Percentiles rank a stretch among this genome's conserved stretches.
Conservation (phyloP, 30 jellyfish, hydroid and myxozoan genomes). For the Aurelia aurita region DNA sequence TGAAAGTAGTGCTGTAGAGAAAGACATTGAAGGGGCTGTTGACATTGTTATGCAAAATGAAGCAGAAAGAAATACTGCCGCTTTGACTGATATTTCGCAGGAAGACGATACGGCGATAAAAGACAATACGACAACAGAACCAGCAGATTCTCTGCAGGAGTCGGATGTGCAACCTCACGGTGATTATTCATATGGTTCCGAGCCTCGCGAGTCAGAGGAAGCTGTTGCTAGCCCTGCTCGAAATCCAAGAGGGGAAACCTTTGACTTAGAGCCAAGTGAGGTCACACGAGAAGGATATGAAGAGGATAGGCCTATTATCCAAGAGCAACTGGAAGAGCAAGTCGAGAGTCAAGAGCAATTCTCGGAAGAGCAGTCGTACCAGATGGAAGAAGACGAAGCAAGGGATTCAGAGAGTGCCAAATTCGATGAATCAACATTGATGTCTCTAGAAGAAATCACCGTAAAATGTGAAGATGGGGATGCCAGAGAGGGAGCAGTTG, state of each 20-base stretch:
- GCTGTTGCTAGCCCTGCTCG: background rate
- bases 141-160: background rate
- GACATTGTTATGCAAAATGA: background rate
- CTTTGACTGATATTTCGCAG: background rate
- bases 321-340: background rate
- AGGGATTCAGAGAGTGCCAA: slow-evolving; percentile 33
- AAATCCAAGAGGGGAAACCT: background rate
- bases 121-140: background rate
- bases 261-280: background rate
- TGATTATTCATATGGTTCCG: background rate
- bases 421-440: slow-evolving; percentile 56
- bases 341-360: background rate
- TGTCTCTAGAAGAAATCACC: slow-evolving; percentile 57
- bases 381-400: slow-evolving; percentile 20
- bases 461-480: slow-evolving; percentile 68
- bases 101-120: background rate
- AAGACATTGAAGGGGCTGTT: background rate
- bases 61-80: background rate
- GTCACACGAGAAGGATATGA: background rate
- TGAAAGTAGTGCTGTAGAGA: background rate
- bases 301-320: background rate
- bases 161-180: background rate
- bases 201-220: background rate
- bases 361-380: background rate
- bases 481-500: slow-evolving; percentile 72